phyloP scores from a whole-genome alignment of 2,888 invertebrate species.

The Carabus problematicus region DNA sequence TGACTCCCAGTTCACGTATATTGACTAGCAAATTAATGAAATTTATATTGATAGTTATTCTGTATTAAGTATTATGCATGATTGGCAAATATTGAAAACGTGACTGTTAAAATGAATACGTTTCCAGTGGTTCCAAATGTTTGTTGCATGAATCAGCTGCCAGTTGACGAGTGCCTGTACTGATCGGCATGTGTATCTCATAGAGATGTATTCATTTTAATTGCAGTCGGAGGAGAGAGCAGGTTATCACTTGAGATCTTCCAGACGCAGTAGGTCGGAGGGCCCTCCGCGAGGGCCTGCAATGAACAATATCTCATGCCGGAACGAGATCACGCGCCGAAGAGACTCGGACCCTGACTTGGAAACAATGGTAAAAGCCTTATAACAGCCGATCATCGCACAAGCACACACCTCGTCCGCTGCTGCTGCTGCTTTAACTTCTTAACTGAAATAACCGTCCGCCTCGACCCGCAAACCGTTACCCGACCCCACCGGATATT shows the following conservation, averaged over 20 bases:
- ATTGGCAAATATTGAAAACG: slow-evolving; percentile 39
- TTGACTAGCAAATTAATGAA: slow-evolving; percentile 30
- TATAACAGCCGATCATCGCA: neutral
- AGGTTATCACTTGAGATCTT: slow-evolving; percentile 65
- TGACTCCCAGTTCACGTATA: slow-evolving; percentile 21
- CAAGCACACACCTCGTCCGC: slow-evolving; percentile 7
- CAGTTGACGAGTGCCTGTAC: slow-evolving; percentile 17
- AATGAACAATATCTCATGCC: slow-evolving; percentile 47
- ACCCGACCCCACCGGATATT: neutral
- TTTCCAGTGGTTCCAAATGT: slow-evolving; percentile 49
- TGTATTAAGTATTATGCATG: slow-evolving; percentile 9
- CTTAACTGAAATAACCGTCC: neutral
- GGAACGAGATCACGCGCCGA: slow-evolving; percentile 50
- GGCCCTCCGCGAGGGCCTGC: slow-evolving; percentile 65
- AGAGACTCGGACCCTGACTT: slow-evolving; percentile 59
- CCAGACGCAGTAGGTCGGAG: slow-evolving; percentile 80
- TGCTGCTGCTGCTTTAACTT: neutral
- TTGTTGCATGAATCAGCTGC: slow-evolving; percentile 35
- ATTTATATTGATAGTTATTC: slow-evolving; percentile 32
- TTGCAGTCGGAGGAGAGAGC: slow-evolving; percentile 76
- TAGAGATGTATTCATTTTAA: slow-evolving; percentile 60
- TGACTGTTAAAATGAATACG: slow-evolving; percentile 58
- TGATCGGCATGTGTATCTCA: slow-evolving; percentile 40
- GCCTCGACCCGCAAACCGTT: neutral
- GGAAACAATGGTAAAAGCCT: slow-evolving; percentile 55